phyloP scores from a whole-genome alignment of 2,888 invertebrate species.

The Cantharis rustica region DNA sequence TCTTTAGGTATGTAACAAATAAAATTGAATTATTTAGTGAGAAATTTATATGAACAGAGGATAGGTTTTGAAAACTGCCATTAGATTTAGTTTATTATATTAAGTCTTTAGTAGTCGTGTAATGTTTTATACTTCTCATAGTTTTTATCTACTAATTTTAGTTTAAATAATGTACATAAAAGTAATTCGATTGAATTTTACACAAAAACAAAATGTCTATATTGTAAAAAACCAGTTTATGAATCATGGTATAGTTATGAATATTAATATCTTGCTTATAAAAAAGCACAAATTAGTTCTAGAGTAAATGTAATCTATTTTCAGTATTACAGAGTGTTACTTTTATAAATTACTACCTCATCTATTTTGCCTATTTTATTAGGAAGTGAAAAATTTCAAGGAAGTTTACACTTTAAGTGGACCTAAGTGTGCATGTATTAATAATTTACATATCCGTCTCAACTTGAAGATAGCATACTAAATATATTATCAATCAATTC shows the following conservation, averaged over 20 bases:
- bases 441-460: not conserved
- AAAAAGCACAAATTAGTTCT: slow-evolving; percentile 18
- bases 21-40: slow-evolving; percentile 17
- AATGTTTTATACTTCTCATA: slow-evolving; percentile 27
- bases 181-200: not conserved
- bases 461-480: not conserved
- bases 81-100: slow-evolving; percentile 26
- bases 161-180: slow-evolving; percentile 20
- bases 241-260: slow-evolving; percentile 1
- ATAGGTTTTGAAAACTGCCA: slow-evolving; percentile 30
- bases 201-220: slow-evolving; percentile 5
- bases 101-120: slow-evolving; percentile 25
- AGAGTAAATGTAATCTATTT: slow-evolving; percentile 30
- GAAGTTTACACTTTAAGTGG: not conserved
- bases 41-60: slow-evolving; percentile 12
- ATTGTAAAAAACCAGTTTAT: slow-evolving; percentile 15
- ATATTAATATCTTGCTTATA: slow-evolving; percentile 9
- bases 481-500: not conserved
- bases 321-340: slow-evolving; percentile 26
- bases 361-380: slow-evolving; percentile 16
- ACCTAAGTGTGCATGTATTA: not conserved
- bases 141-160: slow-evolving; percentile 7
- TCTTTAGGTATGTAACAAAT: slow-evolving; percentile 9
- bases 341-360: slow-evolving; percentile 27
- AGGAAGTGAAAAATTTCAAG: not conserved